Evolutionary conservation across 2,113 vertebrate species (phyloP), one percentile per base, ranked within the genome.

Genomic region (Oophaga pumilio): DNA sequence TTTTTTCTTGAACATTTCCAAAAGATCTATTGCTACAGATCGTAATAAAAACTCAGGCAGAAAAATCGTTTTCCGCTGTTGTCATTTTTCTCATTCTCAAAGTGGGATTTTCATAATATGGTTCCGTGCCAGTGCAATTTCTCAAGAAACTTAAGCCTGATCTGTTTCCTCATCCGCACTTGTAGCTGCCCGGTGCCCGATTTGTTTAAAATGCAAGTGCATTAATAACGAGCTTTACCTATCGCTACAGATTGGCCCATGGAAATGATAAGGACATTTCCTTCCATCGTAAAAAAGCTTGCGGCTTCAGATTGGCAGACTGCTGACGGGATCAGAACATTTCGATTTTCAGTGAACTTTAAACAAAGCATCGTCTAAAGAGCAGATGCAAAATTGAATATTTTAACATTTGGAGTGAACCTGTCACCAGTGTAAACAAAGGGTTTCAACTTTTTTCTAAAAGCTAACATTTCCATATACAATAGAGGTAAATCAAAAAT

Each of bases 11-110:
- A 82, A 64, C 86, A 87, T 82, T 87, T 87, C 79, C 56, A 82
- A 87, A 87, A 87, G 86, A 87, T 87, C 78, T 82, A 87, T 87
- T 82, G 79, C 86, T 87, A 82, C 86, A 62, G 86, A 87, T 82
- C 68, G 79, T 82, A 87, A 87, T 82, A 87, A 87, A 82, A 87
- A 87, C 76, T 81, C 76, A 60, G 74, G 86, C 28, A 87, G 85
- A 73, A 66, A 87, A 87, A 73, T 76, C 13, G 50, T 82, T 87
- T 87, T 62, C 79, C 28, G 20, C 78, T 26, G 78, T 87, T 87
- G 79, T 74, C 66, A 87, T 87, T 87, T 87, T 82, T 87, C 68
- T 82, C 79, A 57, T 82, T 74, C 68, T 74, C 24, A 53, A 82
- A 82, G 85, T 22, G 24, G 64, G 85, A 81, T 73, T 87, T 87